phyloP scores from a whole-genome alignment of 1,140 invertebrate species.

The Palaemon carinicauda region DNA sequence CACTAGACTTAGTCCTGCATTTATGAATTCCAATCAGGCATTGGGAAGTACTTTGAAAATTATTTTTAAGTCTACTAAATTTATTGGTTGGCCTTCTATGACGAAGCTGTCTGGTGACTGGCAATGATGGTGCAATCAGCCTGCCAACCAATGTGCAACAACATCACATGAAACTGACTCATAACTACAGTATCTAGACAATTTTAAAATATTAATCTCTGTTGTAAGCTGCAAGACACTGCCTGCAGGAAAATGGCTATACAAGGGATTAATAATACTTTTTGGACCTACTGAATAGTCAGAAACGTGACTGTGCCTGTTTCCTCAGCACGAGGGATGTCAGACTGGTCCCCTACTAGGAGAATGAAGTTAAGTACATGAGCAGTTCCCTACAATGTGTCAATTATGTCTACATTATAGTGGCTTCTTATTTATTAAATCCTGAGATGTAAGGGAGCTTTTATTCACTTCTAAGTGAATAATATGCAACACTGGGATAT shows the following conservation, averaged over 20 bases:
- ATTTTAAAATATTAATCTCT: no score
- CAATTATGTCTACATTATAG: slow-evolving; percentile 53
- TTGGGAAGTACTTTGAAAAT: no score
- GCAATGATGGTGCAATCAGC: no score
- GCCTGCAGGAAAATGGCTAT: background rate
- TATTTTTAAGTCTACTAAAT: no score
- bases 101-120: no score
- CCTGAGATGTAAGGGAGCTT: slow-evolving; percentile 56
- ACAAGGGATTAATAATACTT: no score
- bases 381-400: slow-evolving; percentile 56
- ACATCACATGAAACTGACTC: no score
- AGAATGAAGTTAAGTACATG: slow-evolving; percentile 50
- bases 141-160: no score
- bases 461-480: slow-evolving; percentile 53
- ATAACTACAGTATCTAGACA: background rate
- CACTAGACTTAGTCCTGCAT: no score
- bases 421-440: slow-evolving; percentile 56
- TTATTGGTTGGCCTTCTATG: no score
- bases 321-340: slow-evolving; percentile 47
- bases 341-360: slow-evolving; percentile 33
- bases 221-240: background rate
- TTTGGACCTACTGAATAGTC: background rate
- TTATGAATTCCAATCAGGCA: no score
- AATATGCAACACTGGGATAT: slow-evolving; percentile 56
- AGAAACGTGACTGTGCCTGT: background rate